Conservation (phyloP, 2,888 invertebrate species). For the Morpho helenor region DNA sequence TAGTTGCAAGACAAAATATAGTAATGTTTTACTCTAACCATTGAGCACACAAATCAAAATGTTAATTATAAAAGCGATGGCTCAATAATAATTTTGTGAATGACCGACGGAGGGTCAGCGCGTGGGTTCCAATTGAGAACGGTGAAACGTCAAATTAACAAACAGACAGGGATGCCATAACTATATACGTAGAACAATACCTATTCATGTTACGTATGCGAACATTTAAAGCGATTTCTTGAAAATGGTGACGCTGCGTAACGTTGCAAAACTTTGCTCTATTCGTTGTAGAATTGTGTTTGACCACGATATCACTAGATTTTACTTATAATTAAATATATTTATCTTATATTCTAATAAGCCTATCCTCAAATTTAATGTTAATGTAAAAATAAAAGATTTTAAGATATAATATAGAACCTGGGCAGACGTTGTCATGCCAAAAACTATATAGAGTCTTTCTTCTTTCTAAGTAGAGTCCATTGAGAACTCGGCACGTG, state of each 20-base stretch:
- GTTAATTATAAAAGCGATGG: slow-evolving; percentile 37
- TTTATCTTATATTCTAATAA: no score
- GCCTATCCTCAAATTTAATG: no score
- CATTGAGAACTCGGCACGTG: no score
- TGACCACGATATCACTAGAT: no score
- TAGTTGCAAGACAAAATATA: background rate
- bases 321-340: no score
- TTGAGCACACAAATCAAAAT: slow-evolving; percentile 5
- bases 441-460: no score
- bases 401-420: no score
- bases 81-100: slow-evolving; percentile 67
- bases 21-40: background rate
- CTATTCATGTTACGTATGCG: slow-evolving; percentile 10
- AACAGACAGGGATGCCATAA: slow-evolving; percentile 45
- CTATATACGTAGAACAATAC: slow-evolving; percentile 18
- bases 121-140: slow-evolving; percentile 71
- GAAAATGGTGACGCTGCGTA: slow-evolving; percentile 13
- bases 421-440: no score
- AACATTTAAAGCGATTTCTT: slow-evolving; percentile 15
- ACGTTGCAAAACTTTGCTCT: slow-evolving; percentile 1
- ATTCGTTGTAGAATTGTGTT: no score
- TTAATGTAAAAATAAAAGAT: no score
- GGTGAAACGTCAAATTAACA: slow-evolving; percentile 63
- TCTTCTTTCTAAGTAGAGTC: no score
- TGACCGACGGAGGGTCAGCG: slow-evolving; percentile 58